A percentile compares a stretch with the other conserved stretches of the same genome.
Conservation (phyloP, 1,140 invertebrate species). For the Euglossa dilemma region DNA sequence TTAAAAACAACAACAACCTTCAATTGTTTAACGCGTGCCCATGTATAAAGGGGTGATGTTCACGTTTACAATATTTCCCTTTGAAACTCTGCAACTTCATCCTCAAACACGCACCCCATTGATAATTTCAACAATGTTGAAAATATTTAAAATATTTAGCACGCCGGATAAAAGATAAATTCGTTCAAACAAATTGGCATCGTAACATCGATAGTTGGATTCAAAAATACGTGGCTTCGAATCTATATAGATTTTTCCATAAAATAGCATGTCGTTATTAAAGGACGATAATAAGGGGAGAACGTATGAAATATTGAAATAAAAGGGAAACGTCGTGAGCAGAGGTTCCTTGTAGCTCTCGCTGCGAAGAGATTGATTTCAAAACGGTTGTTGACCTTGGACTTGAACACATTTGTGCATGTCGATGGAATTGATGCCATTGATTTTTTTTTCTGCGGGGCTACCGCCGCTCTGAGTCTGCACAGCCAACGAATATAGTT, state of each 20-base stretch:
- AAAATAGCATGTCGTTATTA: neutral
- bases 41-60: conserved; percentile 24
- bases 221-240: too few species aligned
- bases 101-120: neutral
- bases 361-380: conserved; percentile 46
- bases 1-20: conserved; percentile 32
- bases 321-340: conserved; percentile 11
- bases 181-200: neutral
- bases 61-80: conserved; percentile 12
- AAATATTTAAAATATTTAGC: neutral
- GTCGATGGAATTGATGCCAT: conserved; percentile 62
- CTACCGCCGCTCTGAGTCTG: conserved; percentile 13
- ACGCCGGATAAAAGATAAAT: neutral
- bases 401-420: conserved; percentile 59
- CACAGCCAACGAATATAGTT: too few species aligned
- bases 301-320: conserved; percentile 12
- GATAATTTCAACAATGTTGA: neutral
- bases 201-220: neutral
- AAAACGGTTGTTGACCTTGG: conserved; percentile 55
- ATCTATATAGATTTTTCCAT: neutral
- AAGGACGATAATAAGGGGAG: neutral
- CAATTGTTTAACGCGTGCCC: conserved; percentile 1
- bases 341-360: neutral
- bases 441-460: conserved; percentile 63
- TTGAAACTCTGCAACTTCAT: conserved; percentile 20